Evolutionary conservation across 1,140 invertebrate genomes (phyloP), one percentile per base, ranked within the genome.

Genomic region (Atta texana): DNA sequence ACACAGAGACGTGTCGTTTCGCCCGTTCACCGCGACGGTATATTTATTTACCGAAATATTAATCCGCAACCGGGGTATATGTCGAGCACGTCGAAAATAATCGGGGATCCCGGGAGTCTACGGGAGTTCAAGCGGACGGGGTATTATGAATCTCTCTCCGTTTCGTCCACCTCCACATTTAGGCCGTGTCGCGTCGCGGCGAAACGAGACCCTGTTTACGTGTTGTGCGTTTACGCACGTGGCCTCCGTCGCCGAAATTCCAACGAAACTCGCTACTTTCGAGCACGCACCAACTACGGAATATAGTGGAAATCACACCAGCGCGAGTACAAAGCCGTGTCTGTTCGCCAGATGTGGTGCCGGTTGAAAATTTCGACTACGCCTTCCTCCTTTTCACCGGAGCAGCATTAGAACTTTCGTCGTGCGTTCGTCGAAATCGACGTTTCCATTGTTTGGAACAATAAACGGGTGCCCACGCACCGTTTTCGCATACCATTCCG

Each of bases 341-440:
- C 92, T 93, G 93, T 80, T 78, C 75, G 59, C 93, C 93, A 93
- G 92, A 93, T 93, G 93, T 90, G 78, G 92, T 90, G 72, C 8
- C 76, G 39, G 31, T 6, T 74, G 24, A 71, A 59, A 84, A 88
- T 88, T 88, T 88, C 88, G 55, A 61, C 75, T 64, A 68, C 44
- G 21, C 75, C 72, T 14, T 34, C 18, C 55, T 49, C 39, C 16
- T 24, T 68, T 84, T 34, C 39, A 61, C 88, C 61, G 28, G 14
- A 3, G 55, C 74, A 24, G 68, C 24, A 12, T 49, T 24, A 64
- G 49, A 3, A 1, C 21, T 77, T 44, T 69, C 53, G 61, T 34
- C 5, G 31, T 34, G 34, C 1, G 21, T 81, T 76, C 71, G 34
- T 39, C 16, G 87, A 71, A 89, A 51, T 59, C 21, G 57, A 14